Evolutionary conservation across 2,797 vertebrate genomes (phyloP).

Genomic region (Eulemur rubriventer): DNA sequence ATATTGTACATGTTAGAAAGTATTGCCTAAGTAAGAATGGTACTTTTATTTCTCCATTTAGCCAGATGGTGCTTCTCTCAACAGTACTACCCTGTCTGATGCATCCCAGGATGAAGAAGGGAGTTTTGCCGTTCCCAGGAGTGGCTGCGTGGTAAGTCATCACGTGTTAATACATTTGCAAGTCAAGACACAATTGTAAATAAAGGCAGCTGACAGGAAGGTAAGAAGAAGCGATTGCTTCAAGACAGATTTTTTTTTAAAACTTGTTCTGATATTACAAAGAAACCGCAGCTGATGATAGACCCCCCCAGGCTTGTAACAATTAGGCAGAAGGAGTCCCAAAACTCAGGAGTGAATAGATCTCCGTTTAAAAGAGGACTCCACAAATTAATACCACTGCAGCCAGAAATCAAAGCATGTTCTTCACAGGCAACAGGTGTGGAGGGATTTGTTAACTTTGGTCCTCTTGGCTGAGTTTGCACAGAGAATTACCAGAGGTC

Average conservation of each 20-base stretch:
- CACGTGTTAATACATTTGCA: neutral
- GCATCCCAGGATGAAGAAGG: constrained; percentile 59
- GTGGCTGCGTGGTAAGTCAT: constrained; percentile 61
- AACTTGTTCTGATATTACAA: neutral
- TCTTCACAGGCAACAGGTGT: neutral
- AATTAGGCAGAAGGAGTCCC: neutral
- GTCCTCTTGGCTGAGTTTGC: neutral
- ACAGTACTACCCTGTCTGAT: constrained; percentile 28
- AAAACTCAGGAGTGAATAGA: neutral
- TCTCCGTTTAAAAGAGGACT: neutral
- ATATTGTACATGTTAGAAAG: neutral
- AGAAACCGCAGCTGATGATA: neutral
- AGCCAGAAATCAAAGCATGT: neutral
- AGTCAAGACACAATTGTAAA: neutral
- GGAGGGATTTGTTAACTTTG: neutral
- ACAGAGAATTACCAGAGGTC: neutral
- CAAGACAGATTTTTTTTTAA: neutral
- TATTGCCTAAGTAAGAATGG: neutral
- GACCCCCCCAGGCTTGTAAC: neutral
- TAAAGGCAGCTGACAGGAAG: neutral
- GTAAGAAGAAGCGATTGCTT: neutral
- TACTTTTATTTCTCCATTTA: constrained; percentile 60
- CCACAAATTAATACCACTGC: neutral
- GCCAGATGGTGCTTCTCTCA: constrained; percentile 59
- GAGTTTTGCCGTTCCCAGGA: constrained; percentile 12